Base-by-base conservation (phyloP, 2,888 invertebrate species). In the Rambutsinella grinnellia region DNA sequence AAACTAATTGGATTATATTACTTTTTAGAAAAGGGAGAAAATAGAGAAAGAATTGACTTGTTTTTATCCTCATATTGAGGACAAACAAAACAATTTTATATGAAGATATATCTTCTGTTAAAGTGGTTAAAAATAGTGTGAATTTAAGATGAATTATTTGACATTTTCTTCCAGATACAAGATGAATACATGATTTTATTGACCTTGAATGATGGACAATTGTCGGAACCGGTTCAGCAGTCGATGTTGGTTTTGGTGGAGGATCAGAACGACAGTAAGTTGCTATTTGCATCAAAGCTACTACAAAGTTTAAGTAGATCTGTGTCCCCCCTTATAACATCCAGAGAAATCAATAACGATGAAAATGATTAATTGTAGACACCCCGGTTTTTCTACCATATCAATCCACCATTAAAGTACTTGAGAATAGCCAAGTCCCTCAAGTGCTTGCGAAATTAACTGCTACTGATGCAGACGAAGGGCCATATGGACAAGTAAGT, bases 181-280 rank as follows among this genome's bases (percentile, higher is more conserved):
- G 95, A 95, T 87, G 96, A 96, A 88, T 96, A 95, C 86, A 92
- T 93, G 76, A 89, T 96, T 85, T 93, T 96, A 82, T 88, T 96
- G 85, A 96, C 96, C 2, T 88, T 96, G 84, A 95, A 94, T 5
- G 96, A 96, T 87, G 94, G 94, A 80, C 91, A 92, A 85, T 90
- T 95, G 81, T 94, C 94, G 24, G 93, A 94, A 81, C 94, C 94
- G 72, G 93, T 96, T 83, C 95, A 95, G 0, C 96, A 96, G 88
- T 95, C 95, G 86, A 90, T 96, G 84, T 88, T 96, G 81, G 88
- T 96, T 63, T 89, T 96, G 84, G 95, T 96, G 56, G 96, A 96
- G 88, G 96, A 96, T 86, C 93, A 95, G 56, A 83, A 83, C 76
- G 82, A 83, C 70, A 81, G 82, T 71, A 68, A 68, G 71, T 10